Evolutionary conservation across 1,140 invertebrate species (phyloP), one percentile per base, ranked within the genome.

Genomic region (Phenacoccus solenopsis): DNA sequence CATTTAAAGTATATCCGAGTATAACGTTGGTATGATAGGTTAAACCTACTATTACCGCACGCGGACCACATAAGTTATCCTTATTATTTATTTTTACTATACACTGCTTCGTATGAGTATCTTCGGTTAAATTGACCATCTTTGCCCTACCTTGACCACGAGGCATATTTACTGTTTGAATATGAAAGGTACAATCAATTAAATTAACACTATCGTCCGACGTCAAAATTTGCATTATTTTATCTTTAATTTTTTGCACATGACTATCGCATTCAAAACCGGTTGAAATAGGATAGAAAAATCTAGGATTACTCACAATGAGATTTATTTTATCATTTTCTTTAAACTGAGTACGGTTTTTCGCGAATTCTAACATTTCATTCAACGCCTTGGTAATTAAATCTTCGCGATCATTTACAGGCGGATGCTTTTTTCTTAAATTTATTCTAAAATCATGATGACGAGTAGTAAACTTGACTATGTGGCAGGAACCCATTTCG

Each of bases 121-220:
- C 64, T 24, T 25, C 12, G 13, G 10, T 5, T 67, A 67, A 25
- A 67, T 27, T 67, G 13, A 69, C n/a, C 4, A 69, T 69, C 32
- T 69, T 69, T 30, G 22, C 28, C 3, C 67, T 28, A 30, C 32
- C n/a, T 5, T 28, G 27, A 30, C 67, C 28, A 30, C 28, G 67
- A 13, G 67, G 30, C 30, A 69, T 32, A 2, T 25, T 16, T 30
- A 69, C 20, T 10, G 28, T 22, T 3, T 28, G 16, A n/a, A 69
- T 20, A 30, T 69, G 7, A 32, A 69, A 69, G n/a, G 20, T 1
- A 13, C 7, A 69, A 10, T 28, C n/a, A n/a, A 28, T 30, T 7
- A 69, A 9, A 69, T 69, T 28, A 1, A 69, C n/a, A 9, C 9
- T n/a, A n/a, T 69, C 67, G 28, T 69, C 30, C 10, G 67, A 67